phyloP scores from a whole-genome alignment of 2,888 invertebrate species.

The Melinopterus prodromus region DNA sequence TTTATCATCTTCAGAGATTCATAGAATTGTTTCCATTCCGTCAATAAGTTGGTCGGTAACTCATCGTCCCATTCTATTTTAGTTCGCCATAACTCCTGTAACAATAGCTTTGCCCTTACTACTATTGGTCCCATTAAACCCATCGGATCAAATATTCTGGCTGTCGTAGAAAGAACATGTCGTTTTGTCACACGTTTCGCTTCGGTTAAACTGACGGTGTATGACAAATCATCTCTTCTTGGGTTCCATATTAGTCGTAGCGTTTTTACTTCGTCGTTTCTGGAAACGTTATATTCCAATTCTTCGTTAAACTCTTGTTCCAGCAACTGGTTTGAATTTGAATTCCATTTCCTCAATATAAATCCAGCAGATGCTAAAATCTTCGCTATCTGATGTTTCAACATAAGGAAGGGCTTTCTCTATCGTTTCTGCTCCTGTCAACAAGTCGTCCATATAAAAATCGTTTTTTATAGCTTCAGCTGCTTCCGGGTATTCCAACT shows the following conservation, averaged over 20 bases:
- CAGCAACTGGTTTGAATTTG: slow-evolving; percentile 35
- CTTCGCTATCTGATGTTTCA: slow-evolving; percentile 36
- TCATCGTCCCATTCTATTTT: slow-evolving; percentile 47
- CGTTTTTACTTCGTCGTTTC: slow-evolving; percentile 28
- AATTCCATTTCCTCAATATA: slow-evolving; percentile 44
- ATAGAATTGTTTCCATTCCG: slow-evolving; percentile 19
- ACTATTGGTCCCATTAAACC: slow-evolving; percentile 44
- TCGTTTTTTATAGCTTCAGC: slow-evolving; percentile 38
- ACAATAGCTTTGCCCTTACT: slow-evolving; percentile 44
- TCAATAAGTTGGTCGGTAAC: slow-evolving; percentile 39
- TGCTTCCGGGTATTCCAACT: slow-evolving; percentile 34
- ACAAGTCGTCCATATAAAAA: slow-evolving; percentile 51
- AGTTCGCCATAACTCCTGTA: slow-evolving; percentile 46
- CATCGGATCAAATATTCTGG: slow-evolving; percentile 44
- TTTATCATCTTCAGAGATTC: slow-evolving; percentile 33
- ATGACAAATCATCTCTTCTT: slow-evolving; percentile 13
- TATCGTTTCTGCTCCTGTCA: slow-evolving; percentile 41
- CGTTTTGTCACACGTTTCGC: slow-evolving; percentile 26
- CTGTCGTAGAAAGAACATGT: slow-evolving; percentile 35
- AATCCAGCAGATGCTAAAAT: slow-evolving; percentile 39
- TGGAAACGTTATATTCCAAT: slow-evolving; percentile 11
- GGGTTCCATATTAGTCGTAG: slow-evolving; percentile 32
- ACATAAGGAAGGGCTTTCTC: not conserved
- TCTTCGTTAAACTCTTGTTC: slow-evolving; percentile 6
- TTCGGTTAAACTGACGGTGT: not conserved